Evolutionary conservation across 2,888 invertebrate species (phyloP).

Genomic region (Nyleta sp.): DNA sequence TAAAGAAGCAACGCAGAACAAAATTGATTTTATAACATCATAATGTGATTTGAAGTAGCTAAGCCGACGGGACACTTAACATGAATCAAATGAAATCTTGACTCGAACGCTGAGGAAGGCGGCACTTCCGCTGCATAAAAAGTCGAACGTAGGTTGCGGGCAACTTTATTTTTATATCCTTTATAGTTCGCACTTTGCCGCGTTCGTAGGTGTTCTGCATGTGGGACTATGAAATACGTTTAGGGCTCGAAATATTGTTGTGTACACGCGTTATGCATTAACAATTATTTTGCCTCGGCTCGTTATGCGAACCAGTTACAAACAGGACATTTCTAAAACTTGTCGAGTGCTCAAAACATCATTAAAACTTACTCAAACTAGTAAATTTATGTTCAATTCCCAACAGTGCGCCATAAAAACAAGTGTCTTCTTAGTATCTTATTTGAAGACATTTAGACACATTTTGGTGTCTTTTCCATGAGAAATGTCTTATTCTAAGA

Average conservation of each 20-base stretch:
- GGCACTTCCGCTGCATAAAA: constrained; percentile 26
- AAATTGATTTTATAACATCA: background rate
- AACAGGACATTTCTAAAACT: too few relatives aligned
- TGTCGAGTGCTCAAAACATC: too few relatives aligned
- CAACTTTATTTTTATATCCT: constrained; percentile 31
- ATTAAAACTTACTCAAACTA: too few relatives aligned
- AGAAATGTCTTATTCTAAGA: too few relatives aligned
- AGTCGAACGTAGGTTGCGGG: constrained; percentile 31
- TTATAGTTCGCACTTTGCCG: constrained; percentile 29
- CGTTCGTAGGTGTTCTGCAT: constrained; percentile 34
- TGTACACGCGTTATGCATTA: constrained; percentile 37
- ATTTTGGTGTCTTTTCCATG: too few relatives aligned
- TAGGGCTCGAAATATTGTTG: constrained; percentile 11
- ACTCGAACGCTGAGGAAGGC: background rate
- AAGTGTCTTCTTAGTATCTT: too few relatives aligned
- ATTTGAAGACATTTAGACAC: too few relatives aligned
- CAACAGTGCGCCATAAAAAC: too few relatives aligned
- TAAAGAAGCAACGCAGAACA: background rate
- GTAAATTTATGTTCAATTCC: too few relatives aligned
- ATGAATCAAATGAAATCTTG: constrained; percentile 12
- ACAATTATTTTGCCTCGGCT: too few relatives aligned
- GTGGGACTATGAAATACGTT: constrained; percentile 41
- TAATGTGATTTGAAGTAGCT: background rate
- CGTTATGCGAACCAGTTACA: too few relatives aligned
- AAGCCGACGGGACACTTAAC: background rate